These are phyloP conservation scores for Regulus satrapa DNA, from an alignment of 2,113 vertebrate species.

Conservation along the genomic window DNA sequence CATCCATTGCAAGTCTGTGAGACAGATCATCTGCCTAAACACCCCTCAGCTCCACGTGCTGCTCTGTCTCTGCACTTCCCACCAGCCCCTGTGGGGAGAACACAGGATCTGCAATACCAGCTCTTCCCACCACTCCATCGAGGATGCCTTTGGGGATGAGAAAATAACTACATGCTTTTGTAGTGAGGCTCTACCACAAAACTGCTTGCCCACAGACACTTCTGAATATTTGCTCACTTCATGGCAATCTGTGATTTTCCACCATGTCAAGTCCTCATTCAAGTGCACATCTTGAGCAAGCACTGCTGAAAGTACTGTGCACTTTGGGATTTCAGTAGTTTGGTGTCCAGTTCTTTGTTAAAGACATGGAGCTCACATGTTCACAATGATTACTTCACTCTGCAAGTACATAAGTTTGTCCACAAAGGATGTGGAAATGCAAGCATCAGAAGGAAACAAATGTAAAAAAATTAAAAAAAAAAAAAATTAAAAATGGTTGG, in stretches of 20 bases:
- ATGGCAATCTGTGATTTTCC: not conserved
- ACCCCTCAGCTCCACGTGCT: accelerated
- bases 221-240: not conserved
- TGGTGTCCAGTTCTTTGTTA: not conserved
- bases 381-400: not conserved
- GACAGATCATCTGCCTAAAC: not conserved
- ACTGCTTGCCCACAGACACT: not conserved
- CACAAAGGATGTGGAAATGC: not conserved
- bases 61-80: not conserved
- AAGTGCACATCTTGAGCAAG: not conserved
- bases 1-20: not conserved
- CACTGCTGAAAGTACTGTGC: accelerated
- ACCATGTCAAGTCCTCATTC: not conserved
- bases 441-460: not conserved
- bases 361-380: not conserved
- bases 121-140: not conserved
- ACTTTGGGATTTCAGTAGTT: not conserved
- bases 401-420: not conserved
- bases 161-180: not conserved
- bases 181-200: not conserved
- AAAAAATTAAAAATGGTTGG: too few relatives aligned
- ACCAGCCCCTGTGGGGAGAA: not conserved
- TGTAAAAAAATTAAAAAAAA: too few relatives aligned
- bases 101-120: not conserved
- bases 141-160: not conserved